Base-by-base conservation (phyloP, 1,140 invertebrate genomes). In the Helicoverpa armigera region DNA sequence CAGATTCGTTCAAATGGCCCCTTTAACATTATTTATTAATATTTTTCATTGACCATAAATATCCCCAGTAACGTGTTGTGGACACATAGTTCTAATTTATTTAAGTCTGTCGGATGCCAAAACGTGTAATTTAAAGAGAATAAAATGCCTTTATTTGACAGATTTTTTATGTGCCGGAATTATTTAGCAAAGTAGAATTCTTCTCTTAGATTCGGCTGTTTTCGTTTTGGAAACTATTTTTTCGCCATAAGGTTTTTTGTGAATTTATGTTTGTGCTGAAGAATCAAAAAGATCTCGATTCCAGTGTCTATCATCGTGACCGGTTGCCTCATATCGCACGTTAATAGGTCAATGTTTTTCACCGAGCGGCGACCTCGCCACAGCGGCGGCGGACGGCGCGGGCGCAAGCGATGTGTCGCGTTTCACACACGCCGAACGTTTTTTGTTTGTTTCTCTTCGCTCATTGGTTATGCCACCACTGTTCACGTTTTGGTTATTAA, bases 281-380 rank as follows among this genome's bases (percentile, higher is more conserved):
- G 4, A 77, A 56, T 61, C 75, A 67, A 69, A 50, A 78, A 18
- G 56, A 58, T 63, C 23, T 61, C 60, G 48, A 75, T 74, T 74
- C 60, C 51, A 74, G 70, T 72, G 60, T 80, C 70, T 63, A 67
- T 80, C 61, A 54, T 54, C 60, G 48, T 51, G 73, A 65, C 65
- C 75, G 67, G 35, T 82, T 84, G 79, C 83, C 88, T 67, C 83
- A 76, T 80, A 86, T 58, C 86, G 84, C 16, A 86, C 85, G 81
- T 80, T 86, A 74, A 88, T 82, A 80, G 85, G 82, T 84, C 85
- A 86, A 83, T 84, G 82, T 86, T 82, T 83, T 65, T 70, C 43
- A 60, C 43, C 56, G 58, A 56, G 75, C 61, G 73, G 51, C 74
- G 74, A 54, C 80, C 76, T 82, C 79, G 75, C 23, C 14, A 51